phyloP scores from a whole-genome alignment of 2,797 vertebrate genomes.

The Corythornis leucogaster region DNA sequence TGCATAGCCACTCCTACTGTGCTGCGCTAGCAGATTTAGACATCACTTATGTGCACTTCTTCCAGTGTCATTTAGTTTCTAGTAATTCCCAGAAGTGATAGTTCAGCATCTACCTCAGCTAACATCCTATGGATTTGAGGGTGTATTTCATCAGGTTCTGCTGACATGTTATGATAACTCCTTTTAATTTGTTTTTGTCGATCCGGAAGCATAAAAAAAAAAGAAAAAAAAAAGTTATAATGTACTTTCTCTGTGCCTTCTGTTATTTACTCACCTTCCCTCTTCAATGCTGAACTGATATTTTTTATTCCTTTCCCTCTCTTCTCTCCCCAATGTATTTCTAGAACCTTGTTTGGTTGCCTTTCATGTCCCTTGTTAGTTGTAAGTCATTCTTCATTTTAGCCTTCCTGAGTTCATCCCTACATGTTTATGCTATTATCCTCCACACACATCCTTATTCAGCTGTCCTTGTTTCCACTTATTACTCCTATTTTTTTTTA shows the following conservation, averaged over 20 bases:
- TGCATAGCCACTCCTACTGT: not conserved
- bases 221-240: not conserved
- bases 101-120: not conserved
- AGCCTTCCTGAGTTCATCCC: constrained; percentile 23
- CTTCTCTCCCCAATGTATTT: constrained; percentile 3
- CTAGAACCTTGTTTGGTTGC: constrained; percentile 14
- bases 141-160: not conserved
- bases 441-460: not conserved
- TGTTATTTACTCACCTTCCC: not conserved
- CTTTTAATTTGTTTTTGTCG: not conserved
- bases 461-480: constrained; percentile 40
- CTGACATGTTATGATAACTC: not conserved
- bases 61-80: not conserved
- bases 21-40: not conserved
- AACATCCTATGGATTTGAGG: not conserved
- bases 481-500: not conserved
- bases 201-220: not conserved
- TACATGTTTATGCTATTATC: constrained; percentile 18
- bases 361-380: constrained; percentile 10
- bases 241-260: not conserved
- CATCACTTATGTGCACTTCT: not conserved
- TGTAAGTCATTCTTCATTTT: constrained; percentile 49
- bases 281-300: not conserved
- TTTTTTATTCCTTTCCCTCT: not conserved
- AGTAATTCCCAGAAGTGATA: not conserved